A percentile compares a stretch with the other conserved stretches of the same genome.
These are phyloP conservation scores for Python bivittatus DNA, from an alignment of 2,113 vertebrate genomes.

Conservation along the genomic window DNA sequence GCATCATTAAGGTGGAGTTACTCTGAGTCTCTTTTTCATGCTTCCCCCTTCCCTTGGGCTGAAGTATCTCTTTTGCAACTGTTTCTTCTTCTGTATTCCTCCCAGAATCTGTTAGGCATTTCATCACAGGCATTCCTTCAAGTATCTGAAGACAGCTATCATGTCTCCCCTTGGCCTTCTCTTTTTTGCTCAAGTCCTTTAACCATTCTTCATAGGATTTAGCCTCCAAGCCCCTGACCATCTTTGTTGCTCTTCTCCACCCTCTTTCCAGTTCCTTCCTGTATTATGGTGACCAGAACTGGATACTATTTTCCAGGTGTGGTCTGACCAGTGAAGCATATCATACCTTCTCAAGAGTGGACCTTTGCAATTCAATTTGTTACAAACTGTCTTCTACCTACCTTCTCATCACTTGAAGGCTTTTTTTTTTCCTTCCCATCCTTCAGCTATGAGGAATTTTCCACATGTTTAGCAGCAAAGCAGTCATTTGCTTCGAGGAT, in stretches of 20 bases:
- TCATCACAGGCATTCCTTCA: neutral
- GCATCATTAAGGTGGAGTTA: neutral
- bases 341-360: neutral
- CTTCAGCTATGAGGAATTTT: constrained; percentile 62
- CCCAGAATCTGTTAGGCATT: neutral
- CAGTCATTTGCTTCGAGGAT: constrained; percentile 74
- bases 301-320: neutral
- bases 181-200: neutral
- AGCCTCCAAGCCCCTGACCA: neutral
- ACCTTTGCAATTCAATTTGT: constrained; percentile 44
- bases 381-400: constrained; percentile 47
- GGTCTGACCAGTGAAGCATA: neutral
- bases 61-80: neutral
- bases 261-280: neutral
- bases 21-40: neutral
- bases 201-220: neutral
- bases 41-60: neutral
- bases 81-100: neutral
- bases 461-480: constrained; percentile 73
- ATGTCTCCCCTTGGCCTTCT: neutral
- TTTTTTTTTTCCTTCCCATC: neutral
- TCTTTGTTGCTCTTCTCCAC: neutral
- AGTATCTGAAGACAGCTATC: neutral
- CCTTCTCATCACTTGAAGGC: constrained; percentile 48
- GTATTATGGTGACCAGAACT: neutral